Percentiles rank a stretch among this genome's conserved stretches.
Conservation (phyloP, 1,140 invertebrate species). For the Panagrolaimus sp. region DNA sequence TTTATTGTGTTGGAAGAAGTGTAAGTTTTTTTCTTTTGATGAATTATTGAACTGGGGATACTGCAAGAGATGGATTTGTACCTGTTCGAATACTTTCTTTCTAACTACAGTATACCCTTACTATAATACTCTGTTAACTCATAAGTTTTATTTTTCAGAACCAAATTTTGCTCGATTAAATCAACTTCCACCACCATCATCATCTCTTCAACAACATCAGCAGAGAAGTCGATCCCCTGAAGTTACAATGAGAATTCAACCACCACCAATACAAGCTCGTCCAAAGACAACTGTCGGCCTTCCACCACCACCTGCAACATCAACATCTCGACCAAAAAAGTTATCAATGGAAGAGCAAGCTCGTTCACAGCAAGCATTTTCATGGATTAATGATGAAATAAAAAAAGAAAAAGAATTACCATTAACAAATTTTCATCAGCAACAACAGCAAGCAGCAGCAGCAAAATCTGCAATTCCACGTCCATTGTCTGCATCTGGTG, state of each 20-base stretch:
- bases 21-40: no score
- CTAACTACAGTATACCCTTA: no score
- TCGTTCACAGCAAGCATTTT: not conserved
- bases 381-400: conserved; percentile 7
- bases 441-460: no score
- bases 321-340: not conserved
- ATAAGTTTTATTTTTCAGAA: no score
- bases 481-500: not conserved
- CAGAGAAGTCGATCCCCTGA: not conserved
- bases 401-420: not conserved
- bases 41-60: no score
- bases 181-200: not conserved
- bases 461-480: not conserved
- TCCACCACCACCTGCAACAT: not conserved
- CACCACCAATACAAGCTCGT: not conserved
- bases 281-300: not conserved
- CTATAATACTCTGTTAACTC: no score
- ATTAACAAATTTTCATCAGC: not conserved
- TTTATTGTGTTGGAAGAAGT: not conserved
- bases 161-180: not conserved
- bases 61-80: no score
- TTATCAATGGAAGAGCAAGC: not conserved
- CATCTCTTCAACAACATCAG: not conserved
- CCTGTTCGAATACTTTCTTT: no score
- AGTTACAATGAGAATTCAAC: not conserved